Percentiles rank a stretch among this genome's conserved stretches.
phyloP scores from a whole-genome alignment of 2,797 vertebrate species.

The Chlorospingus flavigularis region DNA sequence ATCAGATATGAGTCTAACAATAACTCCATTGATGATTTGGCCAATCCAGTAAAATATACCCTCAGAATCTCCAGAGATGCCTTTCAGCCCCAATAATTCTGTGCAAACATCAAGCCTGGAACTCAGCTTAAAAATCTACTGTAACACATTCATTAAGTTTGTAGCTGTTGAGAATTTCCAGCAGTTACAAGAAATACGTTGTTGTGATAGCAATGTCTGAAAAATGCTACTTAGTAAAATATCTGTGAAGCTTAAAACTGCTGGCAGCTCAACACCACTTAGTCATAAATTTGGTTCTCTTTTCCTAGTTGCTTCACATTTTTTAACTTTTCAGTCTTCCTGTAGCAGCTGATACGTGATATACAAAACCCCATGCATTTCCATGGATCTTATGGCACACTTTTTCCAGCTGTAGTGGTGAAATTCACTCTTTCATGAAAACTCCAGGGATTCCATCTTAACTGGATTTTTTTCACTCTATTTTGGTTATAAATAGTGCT shows the following conservation, averaged over 20 bases:
- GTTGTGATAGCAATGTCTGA: rapidly evolving
- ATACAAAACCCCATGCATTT: neutral
- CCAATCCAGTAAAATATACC: neutral
- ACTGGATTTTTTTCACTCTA: neutral
- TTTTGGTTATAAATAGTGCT: neutral
- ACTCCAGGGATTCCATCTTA: neutral
- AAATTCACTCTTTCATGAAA: neutral
- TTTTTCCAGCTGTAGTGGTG: neutral
- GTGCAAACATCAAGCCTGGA: neutral
- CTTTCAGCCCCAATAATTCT: neutral
- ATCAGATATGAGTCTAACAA: neutral
- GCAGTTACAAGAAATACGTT: neutral
- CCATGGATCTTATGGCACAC: neutral
- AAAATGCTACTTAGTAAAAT: neutral
- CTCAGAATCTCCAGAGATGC: neutral
- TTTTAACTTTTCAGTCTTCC: neutral
- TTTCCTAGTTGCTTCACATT: neutral
- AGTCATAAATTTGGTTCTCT: neutral
- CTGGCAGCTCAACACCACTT: neutral
- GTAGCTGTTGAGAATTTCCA: neutral
- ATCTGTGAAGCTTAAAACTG: neutral
- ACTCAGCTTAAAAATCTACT: neutral
- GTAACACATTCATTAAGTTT: neutral
- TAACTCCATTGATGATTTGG: neutral
- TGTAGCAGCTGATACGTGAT: neutral